A percentile compares a stretch with the other conserved stretches of the same genome.
phyloP scores from a whole-genome alignment of 2,888 invertebrate species.

The Lissonota sp. region DNA sequence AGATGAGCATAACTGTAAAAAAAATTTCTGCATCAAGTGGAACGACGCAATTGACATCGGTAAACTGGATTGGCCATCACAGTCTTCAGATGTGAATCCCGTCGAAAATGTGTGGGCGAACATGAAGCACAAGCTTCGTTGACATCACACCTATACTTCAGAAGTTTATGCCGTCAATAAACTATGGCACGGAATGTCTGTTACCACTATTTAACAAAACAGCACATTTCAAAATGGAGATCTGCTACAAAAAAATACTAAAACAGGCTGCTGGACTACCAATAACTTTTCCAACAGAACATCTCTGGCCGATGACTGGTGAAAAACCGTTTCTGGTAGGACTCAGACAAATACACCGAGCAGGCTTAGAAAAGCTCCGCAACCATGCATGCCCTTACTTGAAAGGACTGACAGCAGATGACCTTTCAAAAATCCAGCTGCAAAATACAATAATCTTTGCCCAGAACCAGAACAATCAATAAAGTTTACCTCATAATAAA shows the following conservation, averaged over 20 bases:
- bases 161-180: constrained; percentile 1
- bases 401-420: constrained; percentile 4
- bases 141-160: too few species aligned
- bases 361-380: constrained; percentile 11
- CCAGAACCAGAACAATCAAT: too few species aligned
- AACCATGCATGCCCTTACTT: constrained; percentile 14
- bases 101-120: constrained; percentile 9
- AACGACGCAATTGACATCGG: constrained; percentile 24
- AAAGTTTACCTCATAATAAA: too few species aligned
- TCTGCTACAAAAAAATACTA: constrained; percentile 13
- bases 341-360: constrained; percentile 17
- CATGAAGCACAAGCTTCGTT: too few species aligned
- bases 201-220: constrained; percentile 14
- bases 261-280: constrained; percentile 7
- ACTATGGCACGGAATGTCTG: constrained; percentile 13
- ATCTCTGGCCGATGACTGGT: constrained; percentile 30
- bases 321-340: constrained; percentile 30
- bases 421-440: constrained; percentile 27
- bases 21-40: too few species aligned
- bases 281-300: background rate
- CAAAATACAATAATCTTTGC: constrained; percentile 40
- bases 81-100: constrained; percentile 7
- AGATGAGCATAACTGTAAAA: too few species aligned
- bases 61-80: constrained; percentile 34
- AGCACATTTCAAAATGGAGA: background rate